Evolutionary conservation across 2,113 vertebrate species (phyloP), one percentile per base, ranked within the genome.

Genomic region (Elachura formosa): DNA sequence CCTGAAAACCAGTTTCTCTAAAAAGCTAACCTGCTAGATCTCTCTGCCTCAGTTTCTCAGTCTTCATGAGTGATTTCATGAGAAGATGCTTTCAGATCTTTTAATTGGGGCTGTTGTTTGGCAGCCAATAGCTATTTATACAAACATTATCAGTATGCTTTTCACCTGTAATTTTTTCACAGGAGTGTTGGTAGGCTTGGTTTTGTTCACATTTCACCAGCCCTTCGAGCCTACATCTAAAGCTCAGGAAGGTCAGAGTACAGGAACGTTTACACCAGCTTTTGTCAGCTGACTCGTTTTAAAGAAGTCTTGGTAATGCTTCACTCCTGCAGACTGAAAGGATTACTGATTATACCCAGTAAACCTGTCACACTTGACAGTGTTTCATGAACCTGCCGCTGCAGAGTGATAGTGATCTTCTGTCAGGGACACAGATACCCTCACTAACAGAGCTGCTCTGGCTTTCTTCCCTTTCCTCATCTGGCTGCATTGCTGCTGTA

Each of bases 301-400:
- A 85, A 71, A 80, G 38, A 19, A 75, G 48, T 18, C 26, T 0
- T 45, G 55, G 78, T 91, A 95, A 94, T 95, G 28, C 82, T 77
- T 90, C 66, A 93, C 89, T 80, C 36, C 43, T 55, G 55, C 63
- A 90, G 87, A 55, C 63, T 38, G 55, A 83, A 64, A 51, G 7
- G 59, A 51, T 96, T 96, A 94, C 73, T 87, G 56, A 92, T 96
- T 96, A 74, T 31, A 64, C 5, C 14, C 31, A 49, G 55, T 31
- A 88, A 94, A 90, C 34, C 10, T 69, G 58, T 41, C 78, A 76
- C 38, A 59, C 36, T 28, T 58, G 83, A 45, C 76, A 76, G 36
- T 66, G 15, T 84, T 89, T 48, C 48, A 80, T 12, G 3, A 73
- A 79, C 77, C 19, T 84, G 46, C 26, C 62, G 28, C 84, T 71